Conservation (phyloP, 2,888 invertebrate genomes). For the Bibio marci region DNA sequence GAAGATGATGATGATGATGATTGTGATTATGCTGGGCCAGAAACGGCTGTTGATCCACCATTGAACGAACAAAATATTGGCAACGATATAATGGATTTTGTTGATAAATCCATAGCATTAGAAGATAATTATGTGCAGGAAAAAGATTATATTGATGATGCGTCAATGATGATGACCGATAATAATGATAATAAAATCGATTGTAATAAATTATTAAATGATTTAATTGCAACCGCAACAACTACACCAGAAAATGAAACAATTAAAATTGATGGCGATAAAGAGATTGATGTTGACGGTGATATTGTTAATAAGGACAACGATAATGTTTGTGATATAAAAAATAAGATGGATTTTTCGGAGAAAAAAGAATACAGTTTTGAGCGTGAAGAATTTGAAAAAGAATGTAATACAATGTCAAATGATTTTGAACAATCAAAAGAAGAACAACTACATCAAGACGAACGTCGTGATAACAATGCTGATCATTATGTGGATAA, state of each 20-base stretch:
- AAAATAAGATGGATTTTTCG: conserved; percentile 4
- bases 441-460: too few species aligned
- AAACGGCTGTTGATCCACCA: conserved; percentile 54
- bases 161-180: too few species aligned
- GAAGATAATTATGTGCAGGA: too few species aligned
- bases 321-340: neutral
- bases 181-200: neutral
- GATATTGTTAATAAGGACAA: neutral
- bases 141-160: too few species aligned
- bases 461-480: neutral
- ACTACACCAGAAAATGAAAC: too few species aligned
- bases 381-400: conserved; percentile 2
- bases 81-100: neutral
- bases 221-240: too few species aligned
- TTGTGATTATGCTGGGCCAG: conserved; percentile 54
- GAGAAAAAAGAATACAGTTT: conserved; percentile 5
- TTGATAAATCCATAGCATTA: too few species aligned
- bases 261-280: too few species aligned
- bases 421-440: neutral
- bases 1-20: conserved; percentile 33
- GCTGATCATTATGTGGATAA: too few species aligned
- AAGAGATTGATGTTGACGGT: neutral
- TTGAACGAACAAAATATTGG: conserved; percentile 23
- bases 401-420: neutral
- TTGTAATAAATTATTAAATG: too few species aligned